These are phyloP conservation scores for Acanthurus leucopareius DNA, from an alignment of 2,797 vertebrate species.

Conservation along the genomic window DNA sequence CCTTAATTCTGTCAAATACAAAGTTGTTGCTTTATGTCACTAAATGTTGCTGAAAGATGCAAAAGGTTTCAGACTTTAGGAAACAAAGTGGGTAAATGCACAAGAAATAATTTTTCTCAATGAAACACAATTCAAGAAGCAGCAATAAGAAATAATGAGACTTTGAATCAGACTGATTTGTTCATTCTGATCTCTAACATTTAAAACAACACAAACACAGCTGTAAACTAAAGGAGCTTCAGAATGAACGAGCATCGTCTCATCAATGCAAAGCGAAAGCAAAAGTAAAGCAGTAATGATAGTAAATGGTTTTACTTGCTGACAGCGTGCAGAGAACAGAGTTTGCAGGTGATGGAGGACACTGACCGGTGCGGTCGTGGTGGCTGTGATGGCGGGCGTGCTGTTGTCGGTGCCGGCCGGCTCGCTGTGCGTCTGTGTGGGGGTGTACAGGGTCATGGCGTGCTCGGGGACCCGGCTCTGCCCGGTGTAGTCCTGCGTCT, in stretches of 20 bases:
- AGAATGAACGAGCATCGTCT: no score
- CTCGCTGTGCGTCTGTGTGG: conserved; percentile 93
- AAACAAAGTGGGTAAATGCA: not conserved
- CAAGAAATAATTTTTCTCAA: not conserved
- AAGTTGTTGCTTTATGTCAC: not conserved
- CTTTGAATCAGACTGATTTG: not conserved
- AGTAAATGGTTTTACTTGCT: conserved; percentile 74
- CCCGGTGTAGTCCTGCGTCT: conserved; percentile 92
- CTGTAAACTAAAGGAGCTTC: not conserved
- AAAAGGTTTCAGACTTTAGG: not conserved
- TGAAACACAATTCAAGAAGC: not conserved
- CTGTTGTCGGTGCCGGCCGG: conserved; percentile 89
- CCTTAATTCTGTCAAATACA: not conserved
- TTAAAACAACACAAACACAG: not conserved
- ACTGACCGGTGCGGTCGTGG: conserved; percentile 92
- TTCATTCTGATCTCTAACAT: not conserved
- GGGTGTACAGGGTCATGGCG: conserved; percentile 93
- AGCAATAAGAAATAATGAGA: not conserved
- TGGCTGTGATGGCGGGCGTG: conserved; percentile 89
- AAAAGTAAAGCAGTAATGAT: conserved; percentile 24
- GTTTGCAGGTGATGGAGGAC: conserved; percentile 79
- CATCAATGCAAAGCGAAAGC: not conserved
- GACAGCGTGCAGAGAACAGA: conserved; percentile 77
- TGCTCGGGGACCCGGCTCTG: conserved; percentile 94
- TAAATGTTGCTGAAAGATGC: not conserved